These are phyloP conservation scores for Aphrophora alni DNA, from an alignment of 2,888 invertebrate species.

Conservation along the genomic window DNA sequence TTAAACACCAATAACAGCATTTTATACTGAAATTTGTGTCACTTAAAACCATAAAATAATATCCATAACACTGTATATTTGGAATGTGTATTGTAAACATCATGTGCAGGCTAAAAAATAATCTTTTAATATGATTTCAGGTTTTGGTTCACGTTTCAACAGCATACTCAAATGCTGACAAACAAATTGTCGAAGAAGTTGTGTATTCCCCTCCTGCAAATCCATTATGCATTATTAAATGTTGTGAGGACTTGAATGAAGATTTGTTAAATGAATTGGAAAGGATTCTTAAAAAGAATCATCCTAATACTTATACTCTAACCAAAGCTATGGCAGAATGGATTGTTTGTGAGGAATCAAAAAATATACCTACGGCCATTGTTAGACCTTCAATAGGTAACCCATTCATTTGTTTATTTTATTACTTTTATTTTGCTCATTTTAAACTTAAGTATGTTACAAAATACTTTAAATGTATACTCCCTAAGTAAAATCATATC, in stretches of 20 bases:
- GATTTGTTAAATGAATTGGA: slow-evolving; percentile 58
- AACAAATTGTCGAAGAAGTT: slow-evolving; percentile 59
- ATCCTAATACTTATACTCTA: slow-evolving; percentile 77
- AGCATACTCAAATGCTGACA: slow-evolving; percentile 73
- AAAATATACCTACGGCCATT: slow-evolving; percentile 68
- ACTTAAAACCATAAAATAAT: too few species aligned
- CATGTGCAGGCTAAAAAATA: too few species aligned
- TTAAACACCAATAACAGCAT: too few species aligned
- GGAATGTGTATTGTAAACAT: too few species aligned
- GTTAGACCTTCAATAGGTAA: slow-evolving; percentile 70
- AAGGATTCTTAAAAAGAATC: slow-evolving; percentile 55
- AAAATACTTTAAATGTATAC: too few species aligned
- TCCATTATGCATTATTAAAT: slow-evolving; percentile 61
- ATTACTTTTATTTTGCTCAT: neutral
- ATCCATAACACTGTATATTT: too few species aligned
- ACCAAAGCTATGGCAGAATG: slow-evolving; percentile 76
- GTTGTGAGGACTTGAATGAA: slow-evolving; percentile 59
- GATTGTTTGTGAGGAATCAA: slow-evolving; percentile 65
- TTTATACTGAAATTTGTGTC: too few species aligned
- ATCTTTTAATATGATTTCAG: slow-evolving; percentile 55
- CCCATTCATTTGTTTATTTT: neutral
- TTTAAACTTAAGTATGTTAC: too few species aligned
- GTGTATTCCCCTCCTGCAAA: slow-evolving; percentile 62
- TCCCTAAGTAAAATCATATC: too few species aligned
- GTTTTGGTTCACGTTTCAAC: slow-evolving; percentile 85